Conservation (phyloP, 2,113 vertebrate species). For the Uropsilus gracilis region DNA sequence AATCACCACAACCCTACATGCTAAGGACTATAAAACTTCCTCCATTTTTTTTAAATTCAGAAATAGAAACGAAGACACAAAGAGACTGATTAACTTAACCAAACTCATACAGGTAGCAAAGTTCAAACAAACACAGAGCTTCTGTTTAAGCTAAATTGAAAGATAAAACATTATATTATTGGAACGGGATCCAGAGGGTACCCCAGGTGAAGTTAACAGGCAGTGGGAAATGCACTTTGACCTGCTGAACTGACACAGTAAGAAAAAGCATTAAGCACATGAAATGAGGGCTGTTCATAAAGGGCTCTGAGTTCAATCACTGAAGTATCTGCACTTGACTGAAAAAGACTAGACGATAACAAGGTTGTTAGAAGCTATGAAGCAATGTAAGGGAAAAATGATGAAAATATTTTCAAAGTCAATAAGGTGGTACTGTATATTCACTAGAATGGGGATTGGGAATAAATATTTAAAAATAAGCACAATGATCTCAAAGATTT, state of each 20-base stretch:
- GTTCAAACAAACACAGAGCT: conserved; percentile 14
- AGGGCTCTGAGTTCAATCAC: background rate
- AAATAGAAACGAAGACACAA: conserved; percentile 49
- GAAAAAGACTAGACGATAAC: background rate
- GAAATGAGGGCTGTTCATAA: background rate
- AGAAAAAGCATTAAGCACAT: background rate
- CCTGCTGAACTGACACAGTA: background rate
- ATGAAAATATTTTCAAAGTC: background rate
- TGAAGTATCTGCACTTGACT: background rate
- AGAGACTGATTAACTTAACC: background rate
- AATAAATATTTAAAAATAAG: conserved; percentile 42
- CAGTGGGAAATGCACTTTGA: background rate
- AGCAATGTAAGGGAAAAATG: conserved; percentile 47
- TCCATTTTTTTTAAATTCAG: conserved; percentile 27
- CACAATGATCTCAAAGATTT: background rate
- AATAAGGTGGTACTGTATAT: background rate
- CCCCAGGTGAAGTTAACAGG: background rate
- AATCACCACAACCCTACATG: background rate
- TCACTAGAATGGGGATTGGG: background rate
- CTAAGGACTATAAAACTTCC: background rate
- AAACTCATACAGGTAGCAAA: background rate
- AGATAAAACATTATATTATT: background rate
- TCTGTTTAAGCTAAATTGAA: conserved; percentile 29
- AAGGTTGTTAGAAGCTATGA: conserved; percentile 9
- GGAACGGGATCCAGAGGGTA: background rate